Evolutionary conservation across 2,888 invertebrate genomes (phyloP), one percentile per base, ranked within the genome.

Genomic region (Ametastegia equiseti): DNA sequence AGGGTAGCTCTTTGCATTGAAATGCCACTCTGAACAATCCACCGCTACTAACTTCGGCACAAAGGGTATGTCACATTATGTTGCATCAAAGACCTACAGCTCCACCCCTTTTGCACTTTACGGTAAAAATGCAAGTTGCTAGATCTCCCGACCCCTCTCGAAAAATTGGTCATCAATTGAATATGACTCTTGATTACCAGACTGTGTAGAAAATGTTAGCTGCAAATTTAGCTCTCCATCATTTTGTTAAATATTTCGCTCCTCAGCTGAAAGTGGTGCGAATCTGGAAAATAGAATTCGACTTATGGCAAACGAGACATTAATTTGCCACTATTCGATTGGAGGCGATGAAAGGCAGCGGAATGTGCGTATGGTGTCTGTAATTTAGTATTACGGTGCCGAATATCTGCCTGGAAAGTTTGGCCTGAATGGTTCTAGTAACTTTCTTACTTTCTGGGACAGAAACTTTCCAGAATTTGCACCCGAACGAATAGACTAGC

Each of bases 21-120:
- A 89, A 89, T 88, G 88, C 87, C 85, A 75, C 75, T 54, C 86
- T 88, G 89, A 88, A 90, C 89, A 89, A 89, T 88, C 86, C 84
- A 86, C 87, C 86, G 84, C 85, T 84, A 87, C 87, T 89, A 89
- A 89, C 88, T 90, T 85, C 83, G 86, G 86, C 87, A 90, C 90
- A 90, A 90, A 89, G 87, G 86, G n/a, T n/a, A 86, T 87, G 88
- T 90, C 90, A 88, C 88, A 88, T 89, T 89, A 88, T 85, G 87
- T 90, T 88, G 86, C 87, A 67, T 67, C 84, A 85, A 86, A 86
- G 88, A n/a, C n/a, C n/a, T n/a, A n/a, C n/a, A 86, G 86, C 86
- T 86, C 85, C 84, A 82, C 85, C 83, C 83, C 84, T 23, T 33
- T 54, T 54, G n/a, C n/a, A 30, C n/a, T n/a, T 15, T 54, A 50